These are phyloP conservation scores for Neotoxoptera formosana DNA, from an alignment of 1,140 invertebrate genomes.

Conservation along the genomic window DNA sequence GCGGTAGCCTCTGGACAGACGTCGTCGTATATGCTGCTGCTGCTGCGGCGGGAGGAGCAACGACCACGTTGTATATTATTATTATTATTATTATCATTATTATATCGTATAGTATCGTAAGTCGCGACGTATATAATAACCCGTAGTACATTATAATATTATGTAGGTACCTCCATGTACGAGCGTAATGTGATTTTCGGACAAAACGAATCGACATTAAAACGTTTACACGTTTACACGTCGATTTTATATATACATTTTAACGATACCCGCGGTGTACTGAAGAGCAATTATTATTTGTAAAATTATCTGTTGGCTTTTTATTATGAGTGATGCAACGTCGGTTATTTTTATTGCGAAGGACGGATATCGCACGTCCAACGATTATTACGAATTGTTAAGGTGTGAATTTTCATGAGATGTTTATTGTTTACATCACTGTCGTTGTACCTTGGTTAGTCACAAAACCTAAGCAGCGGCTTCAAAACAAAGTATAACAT, in stretches of 20 bases:
- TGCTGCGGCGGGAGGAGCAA: neutral
- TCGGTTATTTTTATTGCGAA: neutral
- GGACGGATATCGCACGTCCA: neutral
- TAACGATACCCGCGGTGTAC: neutral
- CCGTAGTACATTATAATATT: neutral
- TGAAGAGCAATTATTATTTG: neutral
- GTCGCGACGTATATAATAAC: neutral
- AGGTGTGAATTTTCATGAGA: neutral
- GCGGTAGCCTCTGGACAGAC: slow-evolving; percentile 38
- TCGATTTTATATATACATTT: neutral
- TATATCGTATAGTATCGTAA: neutral
- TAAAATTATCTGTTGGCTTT: neutral
- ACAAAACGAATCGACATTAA: neutral
- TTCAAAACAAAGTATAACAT: neutral
- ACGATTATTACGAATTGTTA: neutral
- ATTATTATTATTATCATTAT: neutral
- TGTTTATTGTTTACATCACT: neutral
- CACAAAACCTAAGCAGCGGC: neutral
- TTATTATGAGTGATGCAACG: neutral
- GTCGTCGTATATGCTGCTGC: neutral
- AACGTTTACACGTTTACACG: neutral
- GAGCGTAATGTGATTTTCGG: neutral
- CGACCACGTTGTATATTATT: neutral
- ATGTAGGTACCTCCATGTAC: too few relatives aligned
- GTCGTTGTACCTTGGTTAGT: neutral